A percentile compares a stretch with the other conserved stretches of the same genome.
These are phyloP conservation scores for Argyra leucocephala DNA, from an alignment of 2,888 invertebrate genomes.

Conservation along the genomic window DNA sequence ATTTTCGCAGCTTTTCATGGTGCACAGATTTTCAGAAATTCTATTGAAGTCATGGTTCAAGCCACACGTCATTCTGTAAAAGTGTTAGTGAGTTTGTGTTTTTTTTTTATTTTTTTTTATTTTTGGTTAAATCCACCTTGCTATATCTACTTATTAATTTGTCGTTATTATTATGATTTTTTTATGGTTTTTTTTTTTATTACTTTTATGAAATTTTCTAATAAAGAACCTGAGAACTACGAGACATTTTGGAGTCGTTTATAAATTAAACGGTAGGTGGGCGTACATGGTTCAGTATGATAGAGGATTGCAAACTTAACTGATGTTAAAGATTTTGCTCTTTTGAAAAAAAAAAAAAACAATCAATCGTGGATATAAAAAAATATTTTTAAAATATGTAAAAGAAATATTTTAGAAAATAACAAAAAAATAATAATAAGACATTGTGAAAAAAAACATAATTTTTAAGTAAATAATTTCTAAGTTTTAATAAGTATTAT, in stretches of 20 bases:
- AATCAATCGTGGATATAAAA: too few species aligned
- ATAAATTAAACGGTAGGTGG: neutral
- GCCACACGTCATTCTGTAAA: neutral
- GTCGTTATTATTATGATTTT: neutral
- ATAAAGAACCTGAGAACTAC: neutral
- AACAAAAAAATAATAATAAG: too few species aligned
- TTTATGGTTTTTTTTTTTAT: neutral
- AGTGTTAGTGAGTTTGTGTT: neutral
- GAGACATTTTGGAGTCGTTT: neutral
- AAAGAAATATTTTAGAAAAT: too few species aligned
- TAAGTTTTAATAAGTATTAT: too few species aligned
- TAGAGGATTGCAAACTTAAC: neutral
- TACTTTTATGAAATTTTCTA: neutral
- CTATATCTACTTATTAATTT: neutral
- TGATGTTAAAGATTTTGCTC: neutral
- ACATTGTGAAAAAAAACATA: too few species aligned
- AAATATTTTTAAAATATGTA: too few species aligned
- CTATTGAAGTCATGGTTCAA: slow-evolving; percentile 4
- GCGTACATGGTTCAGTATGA: neutral
- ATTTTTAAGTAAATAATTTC: too few species aligned
- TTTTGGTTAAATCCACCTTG: neutral
- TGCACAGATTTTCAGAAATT: neutral
- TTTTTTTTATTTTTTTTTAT: neutral
- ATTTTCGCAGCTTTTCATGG: slow-evolving; percentile 6
- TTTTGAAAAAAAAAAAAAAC: too few species aligned